Evolutionary conservation across 2,797 vertebrate species (phyloP), one percentile per base, ranked within the genome.

Genomic region (Darevskia mixta): DNA sequence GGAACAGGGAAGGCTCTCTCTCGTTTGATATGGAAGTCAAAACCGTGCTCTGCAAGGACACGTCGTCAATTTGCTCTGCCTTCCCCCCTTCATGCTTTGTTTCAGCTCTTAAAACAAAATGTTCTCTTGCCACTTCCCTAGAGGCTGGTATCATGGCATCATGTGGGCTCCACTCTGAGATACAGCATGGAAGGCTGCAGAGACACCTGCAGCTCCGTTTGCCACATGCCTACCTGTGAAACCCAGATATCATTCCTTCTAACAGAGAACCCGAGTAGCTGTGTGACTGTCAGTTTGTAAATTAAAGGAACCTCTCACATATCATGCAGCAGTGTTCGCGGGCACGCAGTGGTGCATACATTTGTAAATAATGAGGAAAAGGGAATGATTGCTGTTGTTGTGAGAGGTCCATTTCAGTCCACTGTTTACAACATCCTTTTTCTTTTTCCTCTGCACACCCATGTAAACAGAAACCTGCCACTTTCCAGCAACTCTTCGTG

Each of bases 1-100:
- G 76, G 10, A 10, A 20, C 29, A 82, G 17, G 69, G 67, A 41
- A 89, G 87, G 69, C 41, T 66, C 41, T 29, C 83, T 94, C 83
- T 82, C 1, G 0, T 32, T 5, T 61, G 81, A 73, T 67, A 38
- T 61, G 71, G 89, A 86, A 91, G 85, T 55, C 66, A 87, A 17
- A 88, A 92, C 43, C 77, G 69, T 80, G 67, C 89, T 86, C 86
- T 84, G 71, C 43, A 79, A 90, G 75, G 86, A 90, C 76, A 58
- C 15, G 29, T 86, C 64, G 27, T 61, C 86, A 88, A 72, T 87
- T 73, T 93, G 83, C 83, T 86, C 8, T 23, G 20, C 79, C 78
- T 90, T 80, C 38, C 41, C 76, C 32, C 77, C 80, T 69, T 55
- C 79, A 45, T 55, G 69, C 91, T 92, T 85, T 88, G 89, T 82